Base-by-base conservation (phyloP, 2,113 vertebrate genomes). In the Leuciscus idus region DNA sequence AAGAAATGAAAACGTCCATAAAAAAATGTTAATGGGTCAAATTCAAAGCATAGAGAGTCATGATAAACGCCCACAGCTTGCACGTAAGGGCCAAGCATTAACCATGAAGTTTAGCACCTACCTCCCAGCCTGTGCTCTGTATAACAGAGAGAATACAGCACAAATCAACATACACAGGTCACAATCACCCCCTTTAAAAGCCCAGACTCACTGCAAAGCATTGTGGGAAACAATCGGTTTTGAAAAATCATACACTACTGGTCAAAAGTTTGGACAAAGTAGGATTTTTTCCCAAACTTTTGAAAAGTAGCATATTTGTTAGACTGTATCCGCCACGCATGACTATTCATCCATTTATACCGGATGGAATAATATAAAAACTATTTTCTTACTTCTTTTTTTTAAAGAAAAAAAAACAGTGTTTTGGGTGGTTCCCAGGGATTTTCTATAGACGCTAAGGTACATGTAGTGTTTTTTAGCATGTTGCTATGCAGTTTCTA, bases 71-170 rank as follows among this genome's bases (percentile, higher is more conserved):
- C 96, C 96, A 96, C 93, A 93, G 87, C 96, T 96, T 95, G 97
- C 96, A 97, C 95, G 96, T 95, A 93, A 96, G 96, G 97, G 96
- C 91, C 93, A 98, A 99, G 97, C 98, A 90, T 96, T 96, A 93
- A 95, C 96, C 95, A 96, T 95, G 94, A 91, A 92, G 81, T 85
- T 80, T 50, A 91, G 94, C 96, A 99, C 98, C 98, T 99, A 99
- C 98, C 98, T 99, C 98, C 98, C 98, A 99, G 98, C 98, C 98
- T 96, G 98, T 99, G 95, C 98, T 99, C 98, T 99, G 98, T 98
- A 94, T 98, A 96, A 98, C 92, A 97, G 96, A 99, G 96, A 95
- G 91, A 95, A 95, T 92, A 96, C 92, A 95, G 89, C 87, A 95
- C 90, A 95, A 89, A 92, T 95, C 90, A 95, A 94, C 85, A 96